Evolutionary conservation across 2,888 invertebrate species (phyloP), one percentile per base, ranked within the genome.

Genomic region (Caradrina kadenii): DNA sequence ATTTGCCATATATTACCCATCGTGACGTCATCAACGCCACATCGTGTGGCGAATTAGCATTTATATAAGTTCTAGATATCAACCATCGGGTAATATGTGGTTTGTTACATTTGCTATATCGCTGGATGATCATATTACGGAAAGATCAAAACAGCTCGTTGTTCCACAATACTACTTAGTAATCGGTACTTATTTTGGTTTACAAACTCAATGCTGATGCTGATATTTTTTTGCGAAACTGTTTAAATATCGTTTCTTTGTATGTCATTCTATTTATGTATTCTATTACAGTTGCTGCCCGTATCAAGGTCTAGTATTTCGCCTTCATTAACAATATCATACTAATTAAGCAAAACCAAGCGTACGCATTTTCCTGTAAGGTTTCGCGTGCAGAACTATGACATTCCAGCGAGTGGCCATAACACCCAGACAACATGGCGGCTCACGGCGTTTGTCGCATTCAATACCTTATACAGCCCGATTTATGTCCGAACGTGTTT

Each of bases 401-500:
- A 60, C 56, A 70, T 76, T 76, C 65, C 76, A 59, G 35, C 49
- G 58, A 65, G 59, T 71, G 54, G 26, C 50, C 62, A 52, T 19
- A 60, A 53, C 63, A 69, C 59, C 53, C 65, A 73, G 79, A 78
- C 74, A 69, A 78, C 60, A 75, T 49, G 75, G 79, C 79, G 65
- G 63, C 58, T 59, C 68, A 63, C 62, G 31, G 66, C 55, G 66
- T 69, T 69, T 66, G 71, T 69, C 66, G 69, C 79, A 69, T 72
- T 69, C 69, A 59, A 79, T 76, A 74, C 80, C 74, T 75, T 73
- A 72, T 55, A 64, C 66, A 72, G 75, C 17, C 15, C 75, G 69
- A 78, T 75, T 78, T 76, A 73, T 73, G 73, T 78, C 65, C 45
- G 45, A 73, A 76, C 78, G 73, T 72, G 78, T 82, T 80, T 73